phyloP scores from a whole-genome alignment of 2,113 vertebrate species.

The Callionymus lyra region DNA sequence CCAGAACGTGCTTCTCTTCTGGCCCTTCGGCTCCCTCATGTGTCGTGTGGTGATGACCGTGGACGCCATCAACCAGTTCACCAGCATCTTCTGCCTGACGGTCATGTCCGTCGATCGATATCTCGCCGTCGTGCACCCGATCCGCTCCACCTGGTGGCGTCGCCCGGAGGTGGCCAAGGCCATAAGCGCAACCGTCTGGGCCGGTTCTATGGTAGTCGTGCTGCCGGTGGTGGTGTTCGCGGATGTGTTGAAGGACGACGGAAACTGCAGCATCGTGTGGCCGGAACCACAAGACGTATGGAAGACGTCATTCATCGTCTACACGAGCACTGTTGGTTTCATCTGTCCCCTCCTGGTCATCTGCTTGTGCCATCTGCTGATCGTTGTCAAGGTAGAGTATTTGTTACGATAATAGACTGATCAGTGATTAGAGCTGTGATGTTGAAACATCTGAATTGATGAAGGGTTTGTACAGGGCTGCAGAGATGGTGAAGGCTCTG shows the following conservation, averaged over 20 bases:
- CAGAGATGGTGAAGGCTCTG: too few relatives aligned
- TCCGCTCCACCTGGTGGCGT: conserved; percentile 81
- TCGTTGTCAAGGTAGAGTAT: conserved; percentile 72
- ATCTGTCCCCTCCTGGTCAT: conserved; percentile 86
- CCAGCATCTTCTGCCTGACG: conserved; percentile 94
- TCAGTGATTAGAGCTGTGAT: too few relatives aligned
- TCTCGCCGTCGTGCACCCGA: conserved; percentile 86
- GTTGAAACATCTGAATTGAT: too few relatives aligned
- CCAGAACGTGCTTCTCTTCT: conserved; percentile 86
- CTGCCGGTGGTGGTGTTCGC: conserved; percentile 88
- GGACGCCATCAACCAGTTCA: conserved; percentile 95
- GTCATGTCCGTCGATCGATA: conserved; percentile 95
- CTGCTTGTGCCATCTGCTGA: conserved; percentile 87
- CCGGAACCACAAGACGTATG: conserved; percentile 81
- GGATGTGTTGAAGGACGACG: conserved; percentile 77
- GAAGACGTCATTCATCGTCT: conserved; percentile 84
- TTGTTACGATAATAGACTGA: neutral
- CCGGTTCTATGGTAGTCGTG: conserved; percentile 81
- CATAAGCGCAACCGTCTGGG: conserved; percentile 82
- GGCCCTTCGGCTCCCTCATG: conserved; percentile 91
- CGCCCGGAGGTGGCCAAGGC: conserved; percentile 79
- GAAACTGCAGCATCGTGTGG: conserved; percentile 90
- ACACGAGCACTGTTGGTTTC: conserved; percentile 82
- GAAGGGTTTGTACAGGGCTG: too few relatives aligned
- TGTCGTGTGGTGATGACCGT: conserved; percentile 92